phyloP scores from a whole-genome alignment of 1,140 invertebrate genomes.

The Psilanteris sp. region DNA sequence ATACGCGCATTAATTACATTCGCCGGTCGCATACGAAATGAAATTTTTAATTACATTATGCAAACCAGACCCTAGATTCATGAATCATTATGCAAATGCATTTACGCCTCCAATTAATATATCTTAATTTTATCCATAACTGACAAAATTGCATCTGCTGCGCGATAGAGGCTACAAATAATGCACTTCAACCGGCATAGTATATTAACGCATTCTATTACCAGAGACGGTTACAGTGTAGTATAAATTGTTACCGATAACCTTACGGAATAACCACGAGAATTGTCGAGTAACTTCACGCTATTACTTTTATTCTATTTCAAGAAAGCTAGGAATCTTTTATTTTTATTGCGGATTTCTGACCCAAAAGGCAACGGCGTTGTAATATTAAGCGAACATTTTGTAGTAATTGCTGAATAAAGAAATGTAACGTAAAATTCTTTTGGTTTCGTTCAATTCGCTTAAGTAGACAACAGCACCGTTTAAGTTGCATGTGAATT shows the following conservation, averaged over 20 bases:
- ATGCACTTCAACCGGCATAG: constrained; percentile 68
- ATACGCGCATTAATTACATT: constrained; percentile 40
- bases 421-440: constrained; percentile 10
- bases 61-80: constrained; percentile 31
- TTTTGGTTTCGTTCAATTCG: constrained; percentile 20
- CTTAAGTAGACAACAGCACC: constrained; percentile 6
- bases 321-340: constrained; percentile 16
- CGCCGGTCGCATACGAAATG: constrained; percentile 9
- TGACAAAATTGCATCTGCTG: constrained; percentile 36
- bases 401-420: constrained; percentile 28
- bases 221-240: constrained; percentile 64
- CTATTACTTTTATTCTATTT: constrained; percentile 24
- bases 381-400: constrained; percentile 36
- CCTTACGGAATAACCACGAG: constrained; percentile 60
- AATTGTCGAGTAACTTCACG: constrained; percentile 30
- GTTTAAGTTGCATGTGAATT: constrained; percentile 1
- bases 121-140: constrained; percentile 47
- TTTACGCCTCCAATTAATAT: constrained; percentile 42
- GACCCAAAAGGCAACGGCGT: constrained; percentile 18
- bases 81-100: constrained; percentile 49
- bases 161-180: constrained; percentile 28
- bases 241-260: constrained; percentile 70
- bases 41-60: constrained; percentile 47
- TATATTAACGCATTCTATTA: constrained; percentile 77
- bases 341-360: constrained; percentile 44